Conservation (phyloP, 2,113 vertebrate species). For the Salvelinus sp. region DNA sequence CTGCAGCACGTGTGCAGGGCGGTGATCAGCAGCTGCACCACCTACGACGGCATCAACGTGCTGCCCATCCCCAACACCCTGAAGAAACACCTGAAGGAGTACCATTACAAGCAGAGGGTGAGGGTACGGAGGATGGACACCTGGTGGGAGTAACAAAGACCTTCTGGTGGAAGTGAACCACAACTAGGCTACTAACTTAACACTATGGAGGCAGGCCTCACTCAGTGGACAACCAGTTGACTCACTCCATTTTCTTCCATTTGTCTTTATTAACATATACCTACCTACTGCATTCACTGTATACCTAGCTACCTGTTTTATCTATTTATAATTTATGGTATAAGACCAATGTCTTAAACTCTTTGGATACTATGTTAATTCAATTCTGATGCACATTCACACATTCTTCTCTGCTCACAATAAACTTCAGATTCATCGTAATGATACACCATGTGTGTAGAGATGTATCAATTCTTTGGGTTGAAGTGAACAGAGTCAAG, state of each 20-base stretch:
- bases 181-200: not conserved
- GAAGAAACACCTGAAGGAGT: conserved; percentile 84
- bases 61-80: conserved; percentile 79
- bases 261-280: conserved; percentile 36
- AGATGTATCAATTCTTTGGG: conserved; percentile 19
- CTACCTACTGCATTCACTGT: not conserved
- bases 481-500: conserved; percentile 37
- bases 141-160: conserved; percentile 70
- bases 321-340: conserved; percentile 56
- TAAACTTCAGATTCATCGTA: conserved; percentile 54
- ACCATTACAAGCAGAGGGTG: conserved; percentile 84
- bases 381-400: conserved; percentile 45
- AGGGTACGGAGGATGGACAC: conserved; percentile 77
- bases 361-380: conserved; percentile 54
- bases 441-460: conserved; percentile 21
- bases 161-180: not conserved
- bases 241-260: conserved; percentile 8
- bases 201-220: conserved; percentile 3
- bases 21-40: conserved; percentile 74
- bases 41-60: conserved; percentile 78
- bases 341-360: conserved; percentile 46
- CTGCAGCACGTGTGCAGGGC: conserved; percentile 81
- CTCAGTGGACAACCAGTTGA: conserved; percentile 15
- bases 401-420: conserved; percentile 51
- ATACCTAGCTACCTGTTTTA: conserved; percentile 37